These are phyloP conservation scores for Gobio occitaniae DNA, from an alignment of 2,797 vertebrate species.

Conservation along the genomic window DNA sequence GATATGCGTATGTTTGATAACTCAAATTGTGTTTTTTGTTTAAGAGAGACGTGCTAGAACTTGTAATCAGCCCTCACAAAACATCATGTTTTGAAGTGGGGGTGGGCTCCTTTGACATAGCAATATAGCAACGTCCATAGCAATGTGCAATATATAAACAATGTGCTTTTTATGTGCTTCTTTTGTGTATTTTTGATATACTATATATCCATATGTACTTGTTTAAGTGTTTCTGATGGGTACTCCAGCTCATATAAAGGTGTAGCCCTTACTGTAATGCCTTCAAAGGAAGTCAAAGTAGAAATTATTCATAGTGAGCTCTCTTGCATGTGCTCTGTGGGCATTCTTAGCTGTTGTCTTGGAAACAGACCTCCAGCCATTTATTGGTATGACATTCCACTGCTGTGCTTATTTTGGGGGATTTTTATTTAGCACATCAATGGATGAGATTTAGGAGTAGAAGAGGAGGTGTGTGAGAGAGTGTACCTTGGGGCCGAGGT, in stretches of 20 bases:
- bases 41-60: neutral
- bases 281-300: conserved; percentile 57
- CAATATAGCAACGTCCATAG: neutral
- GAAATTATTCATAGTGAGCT: conserved; percentile 59
- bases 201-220: neutral
- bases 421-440: conserved; percentile 58
- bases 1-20: neutral
- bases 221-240: conserved; percentile 1
- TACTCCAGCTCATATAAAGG: conserved; percentile 49
- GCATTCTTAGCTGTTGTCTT: conserved; percentile 67
- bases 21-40: neutral
- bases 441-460: conserved; percentile 45
- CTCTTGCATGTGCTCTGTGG: conserved; percentile 55
- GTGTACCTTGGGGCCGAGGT: conserved; percentile 42
- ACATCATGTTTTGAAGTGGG: neutral
- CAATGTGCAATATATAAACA: neutral
- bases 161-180: neutral
- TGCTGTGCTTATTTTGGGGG: conserved; percentile 55
- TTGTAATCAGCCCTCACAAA: neutral
- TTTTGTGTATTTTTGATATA: neutral
- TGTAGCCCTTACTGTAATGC: conserved; percentile 51
- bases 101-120: neutral
- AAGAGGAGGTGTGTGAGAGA: conserved; percentile 31
- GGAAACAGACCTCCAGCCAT: conserved; percentile 65
- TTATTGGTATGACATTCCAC: conserved; percentile 61